Base-by-base conservation (phyloP, 2,888 invertebrate genomes). In the Melanostoma scalare region DNA sequence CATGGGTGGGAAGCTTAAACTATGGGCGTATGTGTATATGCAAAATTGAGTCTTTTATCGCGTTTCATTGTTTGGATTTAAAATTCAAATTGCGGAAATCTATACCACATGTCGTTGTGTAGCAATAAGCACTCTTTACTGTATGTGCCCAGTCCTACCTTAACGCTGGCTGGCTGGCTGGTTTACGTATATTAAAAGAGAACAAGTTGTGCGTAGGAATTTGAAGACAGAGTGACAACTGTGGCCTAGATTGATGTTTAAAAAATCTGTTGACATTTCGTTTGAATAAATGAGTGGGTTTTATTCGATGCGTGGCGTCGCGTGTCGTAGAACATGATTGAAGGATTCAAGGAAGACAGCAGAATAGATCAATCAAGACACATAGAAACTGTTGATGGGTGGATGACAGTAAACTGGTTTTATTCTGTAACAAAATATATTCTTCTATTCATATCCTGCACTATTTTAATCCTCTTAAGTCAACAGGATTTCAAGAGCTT, bases 261-360 rank as follows among this genome's bases (percentile, higher is more conserved):
- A 46, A 56, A 63, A 63, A 71, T 52, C 63, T 8, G 55, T 71
- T 71, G 71, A 69, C 56, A 65, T 44, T 69, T 69, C 58, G 75
- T 80, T 80, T 80, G 58, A 75, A 75, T 75, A 80, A 72, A 56
- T 52, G 71, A 71, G 69, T 75, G 75, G 71, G 78, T 60, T 33
- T 53, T 52, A 44, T 71, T 40, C 3, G 50, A 33, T 63, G 46
- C 50, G 38, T 40, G 6, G 20, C 6, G 36, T 48, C 30, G 36
- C 60, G 50, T 63, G 63, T 48, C 48, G 10, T 9, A 30, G 20
- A 63, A 31, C 50, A 4, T 20, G 67, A 75, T 68, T 65, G 67
- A 72, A 72, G 53, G 60, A 36, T 44, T 58, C 60, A 65, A 9
- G 20, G 52, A 53, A 46, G 36, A 35, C 20, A 20, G 20, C 20